Conservation (phyloP, 2,113 vertebrate species). For the Morone saxatilis region DNA sequence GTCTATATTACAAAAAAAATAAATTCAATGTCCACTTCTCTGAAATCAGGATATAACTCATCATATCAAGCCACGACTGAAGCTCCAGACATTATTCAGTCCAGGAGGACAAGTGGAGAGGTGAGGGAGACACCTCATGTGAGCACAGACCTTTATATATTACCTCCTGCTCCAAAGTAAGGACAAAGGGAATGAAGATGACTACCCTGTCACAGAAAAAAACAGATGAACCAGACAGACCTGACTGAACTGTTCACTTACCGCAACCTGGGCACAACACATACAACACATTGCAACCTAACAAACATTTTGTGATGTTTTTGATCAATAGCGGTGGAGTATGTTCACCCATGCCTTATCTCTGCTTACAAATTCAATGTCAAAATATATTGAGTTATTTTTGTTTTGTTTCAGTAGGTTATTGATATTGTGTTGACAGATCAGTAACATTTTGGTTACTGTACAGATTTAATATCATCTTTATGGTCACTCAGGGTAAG, state of each 20-base stretch:
- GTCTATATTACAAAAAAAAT: slow-evolving; percentile 59
- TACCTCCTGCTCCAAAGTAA: slow-evolving; percentile 82
- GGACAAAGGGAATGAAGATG: slow-evolving; percentile 90
- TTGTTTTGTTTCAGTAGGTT: background rate
- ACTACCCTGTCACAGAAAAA: slow-evolving; percentile 80
- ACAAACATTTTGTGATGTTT: slow-evolving; percentile 44
- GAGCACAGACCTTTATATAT: slow-evolving; percentile 80
- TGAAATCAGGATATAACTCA: slow-evolving; percentile 74
- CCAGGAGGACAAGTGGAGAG: slow-evolving; percentile 74
- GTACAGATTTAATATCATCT: background rate
- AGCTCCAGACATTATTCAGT: slow-evolving; percentile 73
- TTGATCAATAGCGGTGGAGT: slow-evolving; percentile 45
- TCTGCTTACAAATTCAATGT: slow-evolving; percentile 24
- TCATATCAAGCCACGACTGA: slow-evolving; percentile 69
- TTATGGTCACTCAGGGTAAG: background rate
- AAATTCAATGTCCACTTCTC: slow-evolving; percentile 63
- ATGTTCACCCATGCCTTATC: slow-evolving; percentile 30
- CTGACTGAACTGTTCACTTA: slow-evolving; percentile 76
- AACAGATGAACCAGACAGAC: slow-evolving; percentile 80
- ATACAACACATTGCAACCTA: slow-evolving; percentile 71
- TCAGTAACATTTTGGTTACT: background rate
- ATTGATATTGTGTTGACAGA: slow-evolving; percentile 20
- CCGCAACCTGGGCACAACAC: slow-evolving; percentile 67
- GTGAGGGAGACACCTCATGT: slow-evolving; percentile 75
- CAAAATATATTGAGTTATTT: slow-evolving; percentile 18